Conservation (phyloP, 2,113 vertebrate species). For the Sitta europaea region DNA sequence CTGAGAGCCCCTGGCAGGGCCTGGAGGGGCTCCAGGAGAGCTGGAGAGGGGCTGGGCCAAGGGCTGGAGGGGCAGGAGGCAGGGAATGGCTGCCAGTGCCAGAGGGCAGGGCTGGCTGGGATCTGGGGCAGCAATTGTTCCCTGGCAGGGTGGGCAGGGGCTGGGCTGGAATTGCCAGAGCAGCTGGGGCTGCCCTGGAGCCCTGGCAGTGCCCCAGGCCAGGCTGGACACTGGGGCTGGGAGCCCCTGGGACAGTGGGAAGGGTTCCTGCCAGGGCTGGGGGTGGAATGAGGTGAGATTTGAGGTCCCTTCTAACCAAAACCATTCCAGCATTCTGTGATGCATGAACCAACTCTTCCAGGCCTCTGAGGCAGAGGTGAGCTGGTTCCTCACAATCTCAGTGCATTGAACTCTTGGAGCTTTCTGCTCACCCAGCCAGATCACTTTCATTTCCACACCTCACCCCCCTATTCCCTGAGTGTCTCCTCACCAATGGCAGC, state of each 20-base stretch:
- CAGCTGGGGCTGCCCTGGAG: not conserved
- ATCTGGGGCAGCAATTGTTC: not conserved
- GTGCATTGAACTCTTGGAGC: not conserved
- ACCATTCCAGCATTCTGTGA: not conserved
- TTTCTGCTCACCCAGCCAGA: not conserved
- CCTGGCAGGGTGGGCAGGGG: not conserved
- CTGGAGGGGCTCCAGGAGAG: not conserved
- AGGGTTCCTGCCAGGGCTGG: not conserved
- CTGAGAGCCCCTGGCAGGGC: not conserved
- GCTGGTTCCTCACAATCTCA: not conserved
- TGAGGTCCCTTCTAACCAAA: not conserved
- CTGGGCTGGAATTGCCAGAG: not conserved
- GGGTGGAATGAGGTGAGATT: not conserved
- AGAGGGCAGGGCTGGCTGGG: not conserved
- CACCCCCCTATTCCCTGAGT: not conserved
- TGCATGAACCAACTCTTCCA: not conserved
- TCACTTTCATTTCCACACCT: not conserved
- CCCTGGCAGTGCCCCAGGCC: not conserved
- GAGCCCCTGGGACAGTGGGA: not conserved
- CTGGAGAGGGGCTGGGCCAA: not conserved
- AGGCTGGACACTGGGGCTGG: not conserved
- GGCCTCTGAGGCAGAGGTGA: not conserved
- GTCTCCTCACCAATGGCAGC: not conserved
- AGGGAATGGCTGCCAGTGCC: not conserved
- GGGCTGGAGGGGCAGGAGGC: fast-evolving